Evolutionary conservation across 2,113 vertebrate species (phyloP), one percentile per base, ranked within the genome.

Genomic region (Xenopus laevis): DNA sequence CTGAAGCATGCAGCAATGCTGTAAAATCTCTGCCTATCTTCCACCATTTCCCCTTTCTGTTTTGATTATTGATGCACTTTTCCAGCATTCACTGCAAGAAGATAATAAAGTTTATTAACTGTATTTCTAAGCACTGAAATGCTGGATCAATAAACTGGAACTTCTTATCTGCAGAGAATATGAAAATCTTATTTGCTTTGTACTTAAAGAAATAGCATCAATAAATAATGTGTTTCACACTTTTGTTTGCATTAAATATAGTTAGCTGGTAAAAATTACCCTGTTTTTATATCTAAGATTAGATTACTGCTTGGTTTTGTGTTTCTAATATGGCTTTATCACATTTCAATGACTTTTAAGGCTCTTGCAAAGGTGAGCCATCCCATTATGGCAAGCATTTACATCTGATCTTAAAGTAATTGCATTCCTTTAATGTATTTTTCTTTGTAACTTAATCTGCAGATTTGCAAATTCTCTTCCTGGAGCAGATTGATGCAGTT

Each of bases 21-120:
- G 15, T 60, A 20, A 4, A 23, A 23, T 2, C 10, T 75, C 60
- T 71, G 66, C 66, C 23, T 27, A 13, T 23, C 13, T 23, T 71
- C 64, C 77, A 52, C 9, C 27, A 21, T 61, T 33, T 2, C 15
- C 52, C 12, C 47, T 74, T 77, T 17, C 10, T 75, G 68, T 82
- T 77, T 79, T 65, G 58, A 78, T 80, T 79, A 78, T 70, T 83
- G 65, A 57, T 82, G 66, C 62, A 67, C 59, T 63, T 1, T 47
- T 47, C 47, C 27, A 77, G 70, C 55, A 58, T 58, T 58, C 17
- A 47, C 40, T 74, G 70, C 68, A 78, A 69, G 18, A 66, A 72
- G 66, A 44, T 59, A 63, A 80, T 64, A 62, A 65, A 64, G 7
- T 74, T 82, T 74, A 68, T 74, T 82, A 81, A 79, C 71, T 79